Evolutionary conservation across 2,888 invertebrate species (phyloP).

Genomic region (Microdon myrmicae): DNA sequence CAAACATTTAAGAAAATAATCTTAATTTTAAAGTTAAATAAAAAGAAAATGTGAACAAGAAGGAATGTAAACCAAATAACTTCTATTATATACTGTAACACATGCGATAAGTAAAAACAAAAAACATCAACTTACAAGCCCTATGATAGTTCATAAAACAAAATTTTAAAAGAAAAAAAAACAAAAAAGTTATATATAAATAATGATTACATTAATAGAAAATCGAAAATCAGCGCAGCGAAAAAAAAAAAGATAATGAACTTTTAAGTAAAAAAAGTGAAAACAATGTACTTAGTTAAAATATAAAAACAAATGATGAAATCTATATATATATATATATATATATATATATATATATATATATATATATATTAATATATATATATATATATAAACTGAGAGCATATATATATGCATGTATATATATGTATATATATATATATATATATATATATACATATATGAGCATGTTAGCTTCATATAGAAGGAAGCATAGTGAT

Average conservation of each 20-base stretch:
- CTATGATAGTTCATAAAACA: conserved; percentile 28
- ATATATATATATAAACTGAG: too few species aligned
- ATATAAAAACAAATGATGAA: conserved; percentile 20
- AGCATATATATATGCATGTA: too few species aligned
- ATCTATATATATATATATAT: conserved; percentile 12
- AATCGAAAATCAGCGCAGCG: conserved; percentile 54
- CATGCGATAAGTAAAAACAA: conserved; percentile 9
- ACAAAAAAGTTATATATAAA: conserved; percentile 29
- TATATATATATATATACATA: conserved; percentile 12
- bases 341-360: conserved; percentile 29
- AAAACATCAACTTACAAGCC: conserved; percentile 34
- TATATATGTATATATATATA: too few species aligned
- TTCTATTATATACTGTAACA: conserved; percentile 41
- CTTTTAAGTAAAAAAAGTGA: conserved; percentile 25
- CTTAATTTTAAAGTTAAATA: conserved; percentile 43
- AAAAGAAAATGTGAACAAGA: conserved; percentile 26
- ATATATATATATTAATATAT: conserved; percentile 19
- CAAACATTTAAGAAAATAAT: conserved; percentile 13
- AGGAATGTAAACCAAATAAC: conserved; percentile 29
- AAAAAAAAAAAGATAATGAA: conserved; percentile 42
- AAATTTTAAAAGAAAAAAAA: conserved; percentile 14
- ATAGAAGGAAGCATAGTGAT: conserved; percentile 47
- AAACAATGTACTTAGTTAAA: conserved; percentile 42
- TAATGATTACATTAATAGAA: too few species aligned
- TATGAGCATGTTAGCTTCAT: conserved; percentile 36